phyloP scores from a whole-genome alignment of 2,113 vertebrate genomes.

The Rhynchomys soricoides region DNA sequence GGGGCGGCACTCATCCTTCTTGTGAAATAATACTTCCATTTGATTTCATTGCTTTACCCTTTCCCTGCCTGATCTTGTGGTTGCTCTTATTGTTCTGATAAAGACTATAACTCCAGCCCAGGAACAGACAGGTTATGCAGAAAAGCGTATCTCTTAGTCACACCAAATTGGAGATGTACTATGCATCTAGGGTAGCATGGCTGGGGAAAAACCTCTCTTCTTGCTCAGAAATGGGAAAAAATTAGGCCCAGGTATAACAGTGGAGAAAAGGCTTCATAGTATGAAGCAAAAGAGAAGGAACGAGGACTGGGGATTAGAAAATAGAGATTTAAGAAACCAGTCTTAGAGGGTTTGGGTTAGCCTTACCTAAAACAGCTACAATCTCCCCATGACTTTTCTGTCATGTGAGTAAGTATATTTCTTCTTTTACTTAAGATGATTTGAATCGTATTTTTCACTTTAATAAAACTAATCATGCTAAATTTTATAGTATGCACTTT shows the following conservation, averaged over 20 bases:
- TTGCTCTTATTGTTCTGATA: not conserved
- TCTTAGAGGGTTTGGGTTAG: not conserved
- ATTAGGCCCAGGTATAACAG: not conserved
- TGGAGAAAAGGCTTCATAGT: not conserved
- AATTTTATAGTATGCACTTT: not conserved
- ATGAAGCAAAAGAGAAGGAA: not conserved
- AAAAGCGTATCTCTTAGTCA: not conserved
- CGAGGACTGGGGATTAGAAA: not conserved
- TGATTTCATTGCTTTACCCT: not conserved
- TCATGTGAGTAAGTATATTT: not conserved
- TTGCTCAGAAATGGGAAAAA: not conserved
- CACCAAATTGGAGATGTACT: not conserved
- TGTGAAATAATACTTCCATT: not conserved
- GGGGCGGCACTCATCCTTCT: not conserved
- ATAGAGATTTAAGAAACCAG: not conserved
- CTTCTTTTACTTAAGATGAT: not conserved
- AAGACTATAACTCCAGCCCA: not conserved
- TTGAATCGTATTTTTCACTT: not conserved
- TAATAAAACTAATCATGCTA: constrained; percentile 14
- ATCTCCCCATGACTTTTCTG: not conserved
- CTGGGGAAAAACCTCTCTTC: not conserved
- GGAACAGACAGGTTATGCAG: not conserved
- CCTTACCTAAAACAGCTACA: not conserved
- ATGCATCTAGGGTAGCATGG: not conserved
- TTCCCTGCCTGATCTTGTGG: not conserved